Conservation (phyloP, 1,140 invertebrate genomes). For the Drosophila busckii region DNA sequence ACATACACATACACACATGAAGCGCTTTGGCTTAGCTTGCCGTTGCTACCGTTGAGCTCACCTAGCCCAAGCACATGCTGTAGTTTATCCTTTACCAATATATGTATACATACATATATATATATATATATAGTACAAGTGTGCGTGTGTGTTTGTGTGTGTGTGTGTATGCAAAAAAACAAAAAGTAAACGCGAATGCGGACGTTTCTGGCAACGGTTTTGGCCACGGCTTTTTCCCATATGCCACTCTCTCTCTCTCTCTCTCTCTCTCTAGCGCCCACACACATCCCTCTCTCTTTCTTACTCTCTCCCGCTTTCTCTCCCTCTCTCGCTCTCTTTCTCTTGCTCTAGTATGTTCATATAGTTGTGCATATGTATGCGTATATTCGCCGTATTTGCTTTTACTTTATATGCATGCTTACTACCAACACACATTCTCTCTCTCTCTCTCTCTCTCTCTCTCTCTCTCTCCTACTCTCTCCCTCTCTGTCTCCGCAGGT, state of each 20-base stretch:
- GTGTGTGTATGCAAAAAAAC: neutral
- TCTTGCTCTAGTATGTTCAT: constrained; percentile 3
- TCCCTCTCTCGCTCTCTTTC: constrained; percentile 2
- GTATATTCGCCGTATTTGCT: constrained; percentile 57
- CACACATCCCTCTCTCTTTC: constrained; percentile 1
- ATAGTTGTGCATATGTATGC: no score
- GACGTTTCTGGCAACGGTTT: constrained; percentile 36
- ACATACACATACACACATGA: constrained; percentile 39
- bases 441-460: constrained; percentile 17
- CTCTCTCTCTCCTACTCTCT: constrained; percentile 25
- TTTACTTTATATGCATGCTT: constrained; percentile 31
- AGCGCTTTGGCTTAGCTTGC: no score
- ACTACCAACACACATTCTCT: no score
- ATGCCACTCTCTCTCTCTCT: neutral
- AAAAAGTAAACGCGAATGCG: constrained; percentile 46
- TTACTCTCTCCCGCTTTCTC: neutral
- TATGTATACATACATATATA: no score
- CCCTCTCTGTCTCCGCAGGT: neutral
- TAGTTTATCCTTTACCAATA: no score
- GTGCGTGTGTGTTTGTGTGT: no score
- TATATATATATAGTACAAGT: no score
- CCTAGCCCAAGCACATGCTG: no score
- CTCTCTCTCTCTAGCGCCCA: neutral
- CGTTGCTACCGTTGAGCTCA: neutral
- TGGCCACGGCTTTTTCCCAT: constrained; percentile 26